Evolutionary conservation across 2,797 vertebrate genomes (phyloP).

Genomic region (Paguma larvata): DNA sequence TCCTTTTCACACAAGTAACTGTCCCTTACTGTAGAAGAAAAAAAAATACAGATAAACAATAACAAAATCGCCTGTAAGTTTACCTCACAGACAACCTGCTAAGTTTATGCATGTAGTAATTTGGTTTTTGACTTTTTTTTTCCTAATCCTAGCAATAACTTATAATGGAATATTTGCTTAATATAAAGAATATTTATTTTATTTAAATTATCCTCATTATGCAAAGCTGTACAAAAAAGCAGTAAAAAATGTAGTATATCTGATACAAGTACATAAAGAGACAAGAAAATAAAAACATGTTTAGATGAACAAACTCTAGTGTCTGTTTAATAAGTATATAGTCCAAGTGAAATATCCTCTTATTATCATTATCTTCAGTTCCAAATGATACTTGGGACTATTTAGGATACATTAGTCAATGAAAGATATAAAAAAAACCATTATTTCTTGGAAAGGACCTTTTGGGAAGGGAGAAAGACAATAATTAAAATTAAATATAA

Average conservation of each 20-base stretch:
- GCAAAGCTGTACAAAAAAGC: neutral
- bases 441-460: neutral
- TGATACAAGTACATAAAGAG: neutral
- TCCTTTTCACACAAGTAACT: neutral
- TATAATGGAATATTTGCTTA: constrained; percentile 26
- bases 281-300: neutral
- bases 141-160: neutral
- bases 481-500: neutral
- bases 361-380: neutral
- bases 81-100: neutral
- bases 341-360: neutral
- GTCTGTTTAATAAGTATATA: neutral
- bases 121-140: neutral
- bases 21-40: neutral
- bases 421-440: neutral
- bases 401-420: neutral
- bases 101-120: neutral
- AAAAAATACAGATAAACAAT: neutral
- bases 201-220: neutral
- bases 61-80: neutral
- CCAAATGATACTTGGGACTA: neutral
- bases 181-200: neutral
- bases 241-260: neutral
- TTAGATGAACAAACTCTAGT: neutral
- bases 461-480: neutral